Evolutionary conservation across 2,888 invertebrate species (phyloP).

Genomic region (Escarpia spicata): DNA sequence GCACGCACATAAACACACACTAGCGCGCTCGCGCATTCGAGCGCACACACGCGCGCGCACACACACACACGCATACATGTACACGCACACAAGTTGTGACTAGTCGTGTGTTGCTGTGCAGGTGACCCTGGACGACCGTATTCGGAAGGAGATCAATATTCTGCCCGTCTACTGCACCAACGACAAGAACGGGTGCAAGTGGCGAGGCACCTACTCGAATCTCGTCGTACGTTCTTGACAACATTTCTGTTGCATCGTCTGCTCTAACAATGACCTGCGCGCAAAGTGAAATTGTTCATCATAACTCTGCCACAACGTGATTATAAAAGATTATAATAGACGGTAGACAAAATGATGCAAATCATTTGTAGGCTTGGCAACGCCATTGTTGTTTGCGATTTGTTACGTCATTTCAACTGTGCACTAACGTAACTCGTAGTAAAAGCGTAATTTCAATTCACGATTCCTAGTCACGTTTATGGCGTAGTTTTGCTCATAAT

Average conservation of each 20-base stretch:
- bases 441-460: no score
- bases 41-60: neutral
- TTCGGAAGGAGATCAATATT: constrained; percentile 54
- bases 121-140: constrained; percentile 52
- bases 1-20: neutral
- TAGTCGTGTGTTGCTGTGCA: constrained; percentile 26
- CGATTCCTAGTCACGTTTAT: no score
- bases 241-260: neutral
- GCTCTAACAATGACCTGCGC: no score
- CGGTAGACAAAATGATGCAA: no score
- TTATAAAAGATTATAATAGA: no score
- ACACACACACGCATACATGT: neutral
- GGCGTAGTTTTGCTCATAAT: no score
- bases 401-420: no score
- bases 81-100: neutral
- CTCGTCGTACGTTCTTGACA: constrained; percentile 45
- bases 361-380: no score
- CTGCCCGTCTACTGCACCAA: constrained; percentile 61
- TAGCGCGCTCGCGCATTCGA: neutral
- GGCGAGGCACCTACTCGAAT: constrained; percentile 57
- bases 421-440: no score
- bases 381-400: no score
- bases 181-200: constrained; percentile 58
- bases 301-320: no score
- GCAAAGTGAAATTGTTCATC: no score